Evolutionary conservation across 2,113 vertebrate species (phyloP), one percentile per base, ranked within the genome.

Genomic region (Orycteropus afer): DNA sequence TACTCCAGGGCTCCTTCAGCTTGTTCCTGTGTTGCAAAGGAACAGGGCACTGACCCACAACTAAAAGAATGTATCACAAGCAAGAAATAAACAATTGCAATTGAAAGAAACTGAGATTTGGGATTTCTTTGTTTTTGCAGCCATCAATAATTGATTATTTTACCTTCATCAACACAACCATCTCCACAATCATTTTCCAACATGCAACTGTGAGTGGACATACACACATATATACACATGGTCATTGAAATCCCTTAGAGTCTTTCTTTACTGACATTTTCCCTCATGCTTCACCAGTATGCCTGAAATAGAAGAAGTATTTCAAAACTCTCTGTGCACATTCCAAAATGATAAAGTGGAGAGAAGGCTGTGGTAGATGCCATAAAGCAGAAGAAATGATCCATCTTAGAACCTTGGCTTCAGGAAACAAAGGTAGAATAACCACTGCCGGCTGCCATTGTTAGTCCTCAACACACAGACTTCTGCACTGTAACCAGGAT

Each of bases 261-360:
- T 20, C 45, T 15, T 42, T 90, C 51, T 83, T 32, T 23, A 53
- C 15, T 81, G 79, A 47, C 12, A 61, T 86, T 89, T 91, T 51
- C n/a, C 18, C 32, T 45, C 65, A 8, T 40, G 51, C 42, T 89
- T 84, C 67, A 80, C 65, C 65, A 82, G 42, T 2, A 78, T 53
- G 51, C 25, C 27, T 93, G 81, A 92, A 90, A 81, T 76, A 76
- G 57, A 80, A 86, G 42, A 87, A 91, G 61, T 9, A 40, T 61
- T 88, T 82, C 25, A 77, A 47, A 91, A 88, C 10, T 40, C n/a
- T 95, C 53, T 34, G 14, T 45, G 29, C 22, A 67, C 73, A 92
- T 74, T 74, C 49, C 34, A 57, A 55, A 71, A 40, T 27, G 69
- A n/a, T 67, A 82, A 74, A 40, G 15, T 14, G 1, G 37, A 1